Evolutionary conservation across 1,140 invertebrate genomes (phyloP), one percentile per base, ranked within the genome.

Genomic region (Euglossa dilemma): DNA sequence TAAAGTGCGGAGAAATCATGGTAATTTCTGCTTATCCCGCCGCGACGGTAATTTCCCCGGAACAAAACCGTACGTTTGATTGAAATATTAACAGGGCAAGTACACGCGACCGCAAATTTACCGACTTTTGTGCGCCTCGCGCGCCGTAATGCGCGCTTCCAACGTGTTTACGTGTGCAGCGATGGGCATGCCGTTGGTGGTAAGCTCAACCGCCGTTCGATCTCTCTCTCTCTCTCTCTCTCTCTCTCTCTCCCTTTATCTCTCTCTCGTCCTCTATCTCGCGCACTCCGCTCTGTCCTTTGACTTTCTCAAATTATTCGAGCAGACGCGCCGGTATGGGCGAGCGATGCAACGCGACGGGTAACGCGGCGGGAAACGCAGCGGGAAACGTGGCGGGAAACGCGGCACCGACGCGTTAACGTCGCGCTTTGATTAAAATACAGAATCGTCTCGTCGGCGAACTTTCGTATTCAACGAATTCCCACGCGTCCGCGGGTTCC

Each of bases 31-130:
- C 52, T 82, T 76, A 43, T 80, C 52, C 54, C 25, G 47, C 20
- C 54, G 54, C 72, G 80, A 43, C 45, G 63, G 72, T 67, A 76
- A 76, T 69, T 81, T 57, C 63, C 28, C 14, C 45, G 52, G 72
- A 56, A 76, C 72, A 67, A 76, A 76, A 76, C 73, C 61, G 72
- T 82, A 76, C 80, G 73, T 76, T 82, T 82, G 72, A 82, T 82
- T 76, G 80, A 82, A 76, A 82, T 82, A 82, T 82, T 82, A 82
- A 82, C 80, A 67, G 72, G 63, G 73, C 63, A 76, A 69, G 80
- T 76, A 56, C 80, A 67, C 63, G 73, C 72, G 80, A 82, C 72
- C 80, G 72, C 52, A 76, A 82, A 76, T 76, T 82, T 69, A 76
- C 80, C 73, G 73, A 82, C 25, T 82, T 82, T 76, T n/a, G 80